Percentiles rank a stretch among this genome's conserved stretches.
phyloP scores from a whole-genome alignment of 2,888 invertebrate genomes.

The Pachymerium ferrugineum region DNA sequence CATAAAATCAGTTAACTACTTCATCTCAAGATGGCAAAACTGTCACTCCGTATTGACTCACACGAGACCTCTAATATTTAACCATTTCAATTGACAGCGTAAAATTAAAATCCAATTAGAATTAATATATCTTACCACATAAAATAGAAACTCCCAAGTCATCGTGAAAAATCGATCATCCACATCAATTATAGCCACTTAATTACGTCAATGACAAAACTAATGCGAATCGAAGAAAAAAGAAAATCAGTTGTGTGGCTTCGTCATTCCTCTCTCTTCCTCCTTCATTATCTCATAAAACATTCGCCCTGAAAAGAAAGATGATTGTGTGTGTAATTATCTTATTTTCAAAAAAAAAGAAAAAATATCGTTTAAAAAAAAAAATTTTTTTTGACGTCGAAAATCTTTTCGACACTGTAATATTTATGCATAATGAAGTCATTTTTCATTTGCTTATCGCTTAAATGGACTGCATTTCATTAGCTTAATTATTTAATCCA shows the following conservation, averaged over 20 bases:
- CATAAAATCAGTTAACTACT: too few species aligned
- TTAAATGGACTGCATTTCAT: slow-evolving; percentile 20
- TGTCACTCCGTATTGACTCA: too few species aligned
- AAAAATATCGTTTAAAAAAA: too few species aligned
- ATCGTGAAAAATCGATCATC: background rate
- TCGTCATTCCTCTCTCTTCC: background rate
- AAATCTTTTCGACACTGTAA: slow-evolving; percentile 18
- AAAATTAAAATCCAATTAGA: too few species aligned
- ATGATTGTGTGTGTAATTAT: slow-evolving; percentile 15
- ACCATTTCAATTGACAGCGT: too few species aligned
- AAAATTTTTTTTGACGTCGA: background rate
- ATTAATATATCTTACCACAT: too few species aligned
- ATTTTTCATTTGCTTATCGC: slow-evolving; percentile 22
- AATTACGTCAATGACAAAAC: background rate
- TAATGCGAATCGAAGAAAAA: background rate
- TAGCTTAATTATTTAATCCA: slow-evolving; percentile 24
- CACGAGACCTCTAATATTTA: too few species aligned
- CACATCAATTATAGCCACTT: background rate
- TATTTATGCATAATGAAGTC: slow-evolving; percentile 24
- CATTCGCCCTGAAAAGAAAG: background rate
- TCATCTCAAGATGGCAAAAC: too few species aligned
- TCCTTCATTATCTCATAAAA: slow-evolving; percentile 14
- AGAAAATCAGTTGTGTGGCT: background rate
- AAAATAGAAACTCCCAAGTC: too few species aligned
- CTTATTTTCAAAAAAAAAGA: background rate